These are phyloP conservation scores for Hedya salicella DNA, from an alignment of 2,888 invertebrate genomes.

Conservation along the genomic window DNA sequence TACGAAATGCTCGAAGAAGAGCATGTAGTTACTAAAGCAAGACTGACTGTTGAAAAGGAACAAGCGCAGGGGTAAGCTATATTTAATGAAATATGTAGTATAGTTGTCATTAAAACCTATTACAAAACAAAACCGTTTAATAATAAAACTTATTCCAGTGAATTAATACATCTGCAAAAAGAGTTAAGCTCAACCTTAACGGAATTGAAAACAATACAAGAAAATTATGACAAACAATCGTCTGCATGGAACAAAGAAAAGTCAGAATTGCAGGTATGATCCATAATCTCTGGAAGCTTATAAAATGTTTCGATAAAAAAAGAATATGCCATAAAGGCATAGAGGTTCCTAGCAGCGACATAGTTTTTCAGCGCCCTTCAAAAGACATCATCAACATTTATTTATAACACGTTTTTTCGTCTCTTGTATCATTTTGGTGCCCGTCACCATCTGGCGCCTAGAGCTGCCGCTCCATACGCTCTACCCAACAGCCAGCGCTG, in stretches of 20 bases:
- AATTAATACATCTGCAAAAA: slow-evolving; percentile 85
- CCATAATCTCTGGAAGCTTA: no score
- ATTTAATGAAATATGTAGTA: background rate
- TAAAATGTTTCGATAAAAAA: no score
- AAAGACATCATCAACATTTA: no score
- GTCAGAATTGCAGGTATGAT: slow-evolving; percentile 86
- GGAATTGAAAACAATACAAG: slow-evolving; percentile 87
- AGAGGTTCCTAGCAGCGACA: no score
- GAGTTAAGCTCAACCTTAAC: slow-evolving; percentile 86
- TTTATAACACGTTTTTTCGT: no score
- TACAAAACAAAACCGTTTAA: background rate
- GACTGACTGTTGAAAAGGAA: slow-evolving; percentile 93
- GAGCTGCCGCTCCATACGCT: no score
- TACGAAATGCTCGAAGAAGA: slow-evolving; percentile 94
- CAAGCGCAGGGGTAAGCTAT: slow-evolving; percentile 87
- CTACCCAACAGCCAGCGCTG: no score
- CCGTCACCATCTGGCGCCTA: no score
- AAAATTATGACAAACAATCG: slow-evolving; percentile 87
- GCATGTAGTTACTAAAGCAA: slow-evolving; percentile 92
- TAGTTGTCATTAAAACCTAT: no score
- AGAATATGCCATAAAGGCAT: no score
- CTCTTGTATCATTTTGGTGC: no score
- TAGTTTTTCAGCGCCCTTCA: no score
- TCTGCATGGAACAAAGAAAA: slow-evolving; percentile 91
- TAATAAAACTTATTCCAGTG: slow-evolving; percentile 71